Evolutionary conservation across 2,113 vertebrate species (phyloP), one percentile per base, ranked within the genome.

Genomic region (Deroptyus accipitrinus): DNA sequence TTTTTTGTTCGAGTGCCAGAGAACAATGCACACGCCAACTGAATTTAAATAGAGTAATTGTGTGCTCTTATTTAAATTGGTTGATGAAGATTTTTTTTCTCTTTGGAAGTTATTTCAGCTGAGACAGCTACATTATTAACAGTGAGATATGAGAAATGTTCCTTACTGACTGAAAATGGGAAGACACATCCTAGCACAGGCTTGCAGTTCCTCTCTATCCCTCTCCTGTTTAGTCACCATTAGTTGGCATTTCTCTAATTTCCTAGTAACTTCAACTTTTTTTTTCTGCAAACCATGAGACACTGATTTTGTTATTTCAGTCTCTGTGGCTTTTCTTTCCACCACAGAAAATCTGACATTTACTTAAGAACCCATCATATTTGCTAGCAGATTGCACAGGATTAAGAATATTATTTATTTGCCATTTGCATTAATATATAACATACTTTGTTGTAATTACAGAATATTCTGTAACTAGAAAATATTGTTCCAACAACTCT

Each of bases 41-140:
- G 76, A 96, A 93, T 93, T 94, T 95, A 92, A 93, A 90, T 86
- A 77, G 68, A 86, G 42, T 83, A 83, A 90, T 88, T 83, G 64
- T 88, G 68, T 93, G 48, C 76, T 93, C 61, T 87, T 93, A 41
- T 72, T 90, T 90, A 84, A 96, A 79, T 72, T 64, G 55, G 61
- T 83, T 79, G 64, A 52, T 74, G 42, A 85, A 72, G 70, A 49
- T 89, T 84, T 70, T 61, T 84, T 91, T 78, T 37, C 63, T 76
- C 37, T 12, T 10, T 94, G 41, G 16, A 92, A 93, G 51, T 90
- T 88, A 77, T 83, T 93, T 94, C 73, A 83, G 35, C 89, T 92
- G 78, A 90, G 91, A 80, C 19, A 20, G 44, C 48, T 89, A 62
- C 4, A 4, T 57, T 83, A 80, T 54, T 95, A 94, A 76, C 49